Percentiles rank a stretch among this genome's conserved stretches.
Evolutionary conservation across 1,140 invertebrate species (phyloP).

Genomic region (Orussus abietinus): DNA sequence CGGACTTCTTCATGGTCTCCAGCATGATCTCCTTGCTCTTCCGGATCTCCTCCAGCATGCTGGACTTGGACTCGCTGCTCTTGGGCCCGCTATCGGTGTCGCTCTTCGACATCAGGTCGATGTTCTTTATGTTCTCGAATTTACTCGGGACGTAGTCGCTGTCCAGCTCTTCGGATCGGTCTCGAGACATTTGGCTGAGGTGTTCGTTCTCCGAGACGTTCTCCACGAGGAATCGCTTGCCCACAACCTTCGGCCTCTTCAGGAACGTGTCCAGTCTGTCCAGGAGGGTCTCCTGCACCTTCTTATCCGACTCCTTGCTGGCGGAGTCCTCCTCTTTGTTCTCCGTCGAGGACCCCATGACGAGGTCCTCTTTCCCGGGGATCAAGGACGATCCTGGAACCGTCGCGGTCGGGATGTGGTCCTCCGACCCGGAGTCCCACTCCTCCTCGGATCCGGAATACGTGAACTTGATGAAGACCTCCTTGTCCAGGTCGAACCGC

Average conservation of each 20-base stretch:
- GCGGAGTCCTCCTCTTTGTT: constrained; percentile 15
- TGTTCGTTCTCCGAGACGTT: constrained; percentile 48
- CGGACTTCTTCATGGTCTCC: constrained; percentile 32
- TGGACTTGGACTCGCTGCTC: constrained; percentile 28
- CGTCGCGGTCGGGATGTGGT: too few relatives aligned
- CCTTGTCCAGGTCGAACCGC: constrained; percentile 58
- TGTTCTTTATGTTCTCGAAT: constrained; percentile 40
- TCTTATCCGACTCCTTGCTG: constrained; percentile 8
- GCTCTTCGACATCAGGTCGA: constrained; percentile 41
- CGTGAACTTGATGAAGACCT: constrained; percentile 38
- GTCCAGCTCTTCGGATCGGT: constrained; percentile 28
- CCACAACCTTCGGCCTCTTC: constrained; percentile 34
- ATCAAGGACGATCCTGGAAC: too few relatives aligned
- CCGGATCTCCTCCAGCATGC: constrained; percentile 27
- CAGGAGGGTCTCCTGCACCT: constrained; percentile 6
- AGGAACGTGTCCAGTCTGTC: constrained; percentile 13
- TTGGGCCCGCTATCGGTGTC: constrained; percentile 31
- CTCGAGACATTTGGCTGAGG: constrained; percentile 35
- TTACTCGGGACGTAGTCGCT: constrained; percentile 27
- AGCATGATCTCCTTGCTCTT: constrained; percentile 34
- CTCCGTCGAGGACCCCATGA: constrained; percentile 11
- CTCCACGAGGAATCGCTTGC: constrained; percentile 42
- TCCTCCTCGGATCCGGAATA: constrained; percentile 58
- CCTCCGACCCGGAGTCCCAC: constrained; percentile 48
- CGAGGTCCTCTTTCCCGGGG: constrained; percentile 1